phyloP scores from a whole-genome alignment of 2,113 vertebrate genomes.

The Gadus chalcogrammus region DNA sequence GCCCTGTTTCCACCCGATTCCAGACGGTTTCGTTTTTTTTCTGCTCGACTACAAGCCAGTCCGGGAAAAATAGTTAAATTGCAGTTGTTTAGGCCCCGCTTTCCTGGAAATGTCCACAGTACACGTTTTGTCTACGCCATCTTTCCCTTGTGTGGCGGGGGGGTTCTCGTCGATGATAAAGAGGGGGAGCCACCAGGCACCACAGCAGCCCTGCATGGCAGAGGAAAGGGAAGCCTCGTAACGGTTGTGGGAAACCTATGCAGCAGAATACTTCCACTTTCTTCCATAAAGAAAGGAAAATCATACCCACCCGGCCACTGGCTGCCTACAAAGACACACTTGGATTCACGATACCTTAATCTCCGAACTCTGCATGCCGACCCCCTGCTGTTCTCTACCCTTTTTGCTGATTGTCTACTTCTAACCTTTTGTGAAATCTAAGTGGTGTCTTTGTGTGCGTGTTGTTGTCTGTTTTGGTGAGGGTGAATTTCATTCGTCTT shows the following conservation, averaged over 20 bases:
- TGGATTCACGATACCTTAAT: conserved; percentile 7
- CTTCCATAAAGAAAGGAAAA: conserved; percentile 11
- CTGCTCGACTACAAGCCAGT: not conserved
- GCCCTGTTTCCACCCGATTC: too few species aligned
- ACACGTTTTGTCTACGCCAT: conserved; percentile 54
- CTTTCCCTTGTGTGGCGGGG: conserved; percentile 41
- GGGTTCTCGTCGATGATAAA: conserved; percentile 40
- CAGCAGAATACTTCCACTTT: conserved; percentile 61
- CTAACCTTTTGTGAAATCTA: conserved; percentile 26
- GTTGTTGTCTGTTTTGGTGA: conserved; percentile 26
- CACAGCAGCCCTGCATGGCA: conserved; percentile 21
- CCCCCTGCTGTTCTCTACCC: too few species aligned
- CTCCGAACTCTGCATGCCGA: too few species aligned
- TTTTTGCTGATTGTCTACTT: too few species aligned
- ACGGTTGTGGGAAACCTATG: conserved; percentile 54
- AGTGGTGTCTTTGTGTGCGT: conserved; percentile 25
- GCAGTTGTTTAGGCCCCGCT: conserved; percentile 25
- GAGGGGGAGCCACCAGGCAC: conserved; percentile 31
- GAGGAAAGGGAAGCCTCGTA: conserved; percentile 49
- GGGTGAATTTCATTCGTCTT: conserved; percentile 25
- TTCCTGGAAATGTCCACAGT: conserved; percentile 55
- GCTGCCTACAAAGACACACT: conserved; percentile 59
- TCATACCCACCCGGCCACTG: conserved; percentile 46
- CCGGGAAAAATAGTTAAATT: conserved; percentile 11
- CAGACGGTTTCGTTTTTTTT: not conserved